These are phyloP conservation scores for Lindbergichthys nudifrons DNA, from an alignment of 2,797 vertebrate species.

Conservation along the genomic window DNA sequence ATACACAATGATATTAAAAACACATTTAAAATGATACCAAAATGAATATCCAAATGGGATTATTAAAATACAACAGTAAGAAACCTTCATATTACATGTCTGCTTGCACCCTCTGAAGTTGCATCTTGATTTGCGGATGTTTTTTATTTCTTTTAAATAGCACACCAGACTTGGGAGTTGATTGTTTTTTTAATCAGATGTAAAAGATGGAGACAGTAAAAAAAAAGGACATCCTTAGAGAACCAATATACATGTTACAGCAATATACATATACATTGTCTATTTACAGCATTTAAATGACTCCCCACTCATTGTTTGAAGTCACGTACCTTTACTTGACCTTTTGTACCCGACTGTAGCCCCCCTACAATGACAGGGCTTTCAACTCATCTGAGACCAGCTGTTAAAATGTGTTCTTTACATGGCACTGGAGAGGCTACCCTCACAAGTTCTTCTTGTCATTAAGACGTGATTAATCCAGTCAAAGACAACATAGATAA, in stretches of 20 bases:
- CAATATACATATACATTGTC: slow-evolving; percentile 70
- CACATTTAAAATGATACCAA: not conserved
- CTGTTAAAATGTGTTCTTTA: slow-evolving; percentile 53
- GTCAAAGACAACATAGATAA: slow-evolving; percentile 37
- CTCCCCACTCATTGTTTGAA: slow-evolving; percentile 37
- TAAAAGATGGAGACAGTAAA: slow-evolving; percentile 81
- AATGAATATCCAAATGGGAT: not conserved
- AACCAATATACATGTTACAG: slow-evolving; percentile 78
- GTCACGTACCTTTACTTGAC: slow-evolving; percentile 36
- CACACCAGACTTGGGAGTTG: slow-evolving; percentile 41
- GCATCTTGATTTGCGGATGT: not conserved
- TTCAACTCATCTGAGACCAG: slow-evolving; percentile 29
- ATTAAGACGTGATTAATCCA: slow-evolving; percentile 38
- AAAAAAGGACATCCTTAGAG: slow-evolving; percentile 69
- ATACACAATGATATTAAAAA: not conserved
- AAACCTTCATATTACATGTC: not conserved
- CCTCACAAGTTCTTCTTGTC: slow-evolving; percentile 35
- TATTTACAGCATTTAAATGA: slow-evolving; percentile 71
- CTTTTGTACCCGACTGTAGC: slow-evolving; percentile 31
- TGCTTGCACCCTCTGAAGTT: not conserved
- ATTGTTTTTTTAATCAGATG: slow-evolving; percentile 79
- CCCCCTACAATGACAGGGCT: slow-evolving; percentile 3
- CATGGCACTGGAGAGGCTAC: slow-evolving; percentile 57
- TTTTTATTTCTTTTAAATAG: not conserved
- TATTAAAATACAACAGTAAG: not conserved